phyloP scores from a whole-genome alignment of 2,113 vertebrate species.

The Ursus arctos region DNA sequence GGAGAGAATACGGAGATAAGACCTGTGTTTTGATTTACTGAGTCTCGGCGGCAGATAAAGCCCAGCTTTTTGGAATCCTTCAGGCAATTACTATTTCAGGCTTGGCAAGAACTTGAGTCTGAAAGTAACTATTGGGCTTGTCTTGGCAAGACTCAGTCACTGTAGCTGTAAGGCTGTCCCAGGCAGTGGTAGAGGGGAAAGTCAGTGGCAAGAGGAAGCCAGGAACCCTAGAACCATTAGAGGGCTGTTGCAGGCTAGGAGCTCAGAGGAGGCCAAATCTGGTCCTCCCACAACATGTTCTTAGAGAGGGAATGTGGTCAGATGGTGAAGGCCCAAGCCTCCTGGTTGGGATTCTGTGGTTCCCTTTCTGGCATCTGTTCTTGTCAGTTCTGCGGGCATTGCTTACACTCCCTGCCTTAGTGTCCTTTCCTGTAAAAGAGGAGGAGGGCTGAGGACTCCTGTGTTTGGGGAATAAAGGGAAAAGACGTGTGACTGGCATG shows the following conservation, averaged over 20 bases:
- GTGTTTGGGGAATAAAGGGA: not conserved
- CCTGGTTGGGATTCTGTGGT: slow-evolving; percentile 65
- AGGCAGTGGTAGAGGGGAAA: slow-evolving; percentile 41
- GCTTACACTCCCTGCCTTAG: not conserved
- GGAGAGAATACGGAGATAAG: slow-evolving; percentile 72
- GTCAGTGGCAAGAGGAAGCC: slow-evolving; percentile 67
- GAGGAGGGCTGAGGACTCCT: not conserved
- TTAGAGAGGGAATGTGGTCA: slow-evolving; percentile 81
- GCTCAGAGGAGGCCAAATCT: slow-evolving; percentile 57
- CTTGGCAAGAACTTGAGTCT: slow-evolving; percentile 79
- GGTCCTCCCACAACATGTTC: slow-evolving; percentile 75
- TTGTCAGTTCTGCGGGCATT: not conserved
- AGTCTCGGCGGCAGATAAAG: slow-evolving; percentile 83
- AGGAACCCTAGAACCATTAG: slow-evolving; percentile 25
- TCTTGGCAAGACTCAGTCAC: slow-evolving; percentile 80
- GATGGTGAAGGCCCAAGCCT: slow-evolving; percentile 55
- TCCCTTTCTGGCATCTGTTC: slow-evolving; percentile 72
- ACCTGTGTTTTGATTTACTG: slow-evolving; percentile 83
- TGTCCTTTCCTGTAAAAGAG: slow-evolving; percentile 17
- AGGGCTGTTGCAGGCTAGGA: slow-evolving; percentile 51
- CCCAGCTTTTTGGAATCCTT: slow-evolving; percentile 78
- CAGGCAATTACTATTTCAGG: slow-evolving; percentile 80
- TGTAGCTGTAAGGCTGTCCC: slow-evolving; percentile 72
- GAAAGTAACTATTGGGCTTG: slow-evolving; percentile 77
- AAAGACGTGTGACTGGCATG: not conserved